phyloP scores from a whole-genome alignment of 2,888 invertebrate species.

The Zootermopsis nevadensis region DNA sequence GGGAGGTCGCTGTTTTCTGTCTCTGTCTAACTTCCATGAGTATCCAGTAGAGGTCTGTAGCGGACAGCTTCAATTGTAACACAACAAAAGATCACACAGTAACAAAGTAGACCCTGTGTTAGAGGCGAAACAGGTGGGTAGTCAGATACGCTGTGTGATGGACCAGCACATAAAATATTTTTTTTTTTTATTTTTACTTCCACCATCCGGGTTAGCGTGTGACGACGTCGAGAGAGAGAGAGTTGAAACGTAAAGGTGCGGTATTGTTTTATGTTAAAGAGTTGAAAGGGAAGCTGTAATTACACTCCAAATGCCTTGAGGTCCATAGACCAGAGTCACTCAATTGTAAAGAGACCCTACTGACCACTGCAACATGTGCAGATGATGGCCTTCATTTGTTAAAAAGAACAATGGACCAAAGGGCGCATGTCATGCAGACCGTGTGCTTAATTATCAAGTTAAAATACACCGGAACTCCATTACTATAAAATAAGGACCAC shows the following conservation, averaged over 20 bases:
- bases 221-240: not conserved
- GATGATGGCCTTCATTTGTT: not conserved
- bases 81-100: constrained; percentile 49
- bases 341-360: constrained; percentile 28
- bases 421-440: too few relatives aligned
- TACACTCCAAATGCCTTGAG: constrained; percentile 33
- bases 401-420: too few relatives aligned
- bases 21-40: constrained; percentile 11
- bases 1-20: constrained; percentile 20
- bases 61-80: constrained; percentile 47
- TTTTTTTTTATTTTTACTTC: not conserved
- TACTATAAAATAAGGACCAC: too few relatives aligned
- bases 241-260: constrained; percentile 6
- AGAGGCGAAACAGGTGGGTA: constrained; percentile 2
- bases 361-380: constrained; percentile 16
- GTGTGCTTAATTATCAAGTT: too few relatives aligned
- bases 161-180: constrained; percentile 2
- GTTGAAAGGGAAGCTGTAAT: constrained; percentile 32
- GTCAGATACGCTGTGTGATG: not conserved
- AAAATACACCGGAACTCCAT: too few relatives aligned
- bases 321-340: constrained; percentile 22
- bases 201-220: constrained; percentile 3
- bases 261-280: constrained; percentile 35
- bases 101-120: not conserved
- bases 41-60: constrained; percentile 26